These are phyloP conservation scores for Apodemia duryi DNA, from an alignment of 2,888 invertebrate genomes.

Conservation along the genomic window DNA sequence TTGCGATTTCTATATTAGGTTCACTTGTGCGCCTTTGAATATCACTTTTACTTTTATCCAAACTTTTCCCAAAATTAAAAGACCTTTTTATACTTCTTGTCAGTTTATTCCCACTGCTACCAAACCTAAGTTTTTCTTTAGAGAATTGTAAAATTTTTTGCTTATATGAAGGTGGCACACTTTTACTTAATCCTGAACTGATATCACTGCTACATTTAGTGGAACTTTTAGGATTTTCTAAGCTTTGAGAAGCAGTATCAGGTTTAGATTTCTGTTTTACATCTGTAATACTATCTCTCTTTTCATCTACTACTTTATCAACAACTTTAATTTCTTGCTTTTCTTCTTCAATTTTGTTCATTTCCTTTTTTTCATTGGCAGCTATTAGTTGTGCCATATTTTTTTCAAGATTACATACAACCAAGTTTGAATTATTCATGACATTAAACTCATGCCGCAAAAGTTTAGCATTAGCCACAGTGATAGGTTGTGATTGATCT, in stretches of 20 bases:
- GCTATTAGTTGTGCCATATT: conserved; percentile 71
- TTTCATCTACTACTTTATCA: conserved; percentile 35
- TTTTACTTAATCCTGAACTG: conserved; percentile 67
- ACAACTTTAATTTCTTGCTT: conserved; percentile 44
- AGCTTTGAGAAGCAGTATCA: conserved; percentile 68
- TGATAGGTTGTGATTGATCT: conserved; percentile 67
- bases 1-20: conserved; percentile 57
- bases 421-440: conserved; percentile 71
- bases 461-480: conserved; percentile 66
- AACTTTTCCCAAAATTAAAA: conserved; percentile 68
- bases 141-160: conserved; percentile 73
- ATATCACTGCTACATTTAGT: conserved; percentile 65
- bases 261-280: conserved; percentile 54
- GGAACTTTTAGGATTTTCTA: conserved; percentile 67
- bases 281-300: conserved; percentile 39
- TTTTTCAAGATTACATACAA: conserved; percentile 70
- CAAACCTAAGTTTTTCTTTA: conserved; percentile 68
- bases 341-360: conserved; percentile 65
- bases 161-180: conserved; percentile 74
- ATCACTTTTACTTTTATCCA: conserved; percentile 67
- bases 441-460: conserved; percentile 70
- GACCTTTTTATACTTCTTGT: conserved; percentile 73
- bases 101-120: conserved; percentile 65
- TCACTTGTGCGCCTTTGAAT: conserved; percentile 66
- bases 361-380: conserved; percentile 57